phyloP scores from a whole-genome alignment of 2,797 vertebrate species.

The Cossypha niveicapilla region DNA sequence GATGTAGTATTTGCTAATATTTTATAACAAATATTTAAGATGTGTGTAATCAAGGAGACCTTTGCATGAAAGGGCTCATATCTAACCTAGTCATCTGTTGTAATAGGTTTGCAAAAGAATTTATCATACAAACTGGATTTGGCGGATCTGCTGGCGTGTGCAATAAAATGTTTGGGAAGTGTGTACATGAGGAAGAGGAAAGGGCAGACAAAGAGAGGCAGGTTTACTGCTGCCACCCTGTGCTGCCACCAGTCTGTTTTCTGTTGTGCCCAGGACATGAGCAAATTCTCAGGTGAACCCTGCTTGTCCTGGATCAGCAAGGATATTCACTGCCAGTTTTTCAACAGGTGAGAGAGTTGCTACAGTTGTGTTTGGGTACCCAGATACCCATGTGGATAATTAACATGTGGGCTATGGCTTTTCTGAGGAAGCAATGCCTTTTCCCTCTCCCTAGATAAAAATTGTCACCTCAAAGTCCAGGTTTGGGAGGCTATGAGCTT shows the following conservation, averaged over 20 bases:
- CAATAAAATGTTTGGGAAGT: neutral
- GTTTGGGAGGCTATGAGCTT: neutral
- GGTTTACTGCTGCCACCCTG: neutral
- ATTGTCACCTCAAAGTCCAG: neutral
- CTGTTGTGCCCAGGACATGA: fast-evolving
- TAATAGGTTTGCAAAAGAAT: neutral
- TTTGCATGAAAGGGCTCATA: neutral
- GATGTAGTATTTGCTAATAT: neutral
- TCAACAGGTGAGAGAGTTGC: neutral
- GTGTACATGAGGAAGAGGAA: neutral
- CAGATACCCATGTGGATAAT: neutral
- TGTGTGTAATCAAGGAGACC: neutral
- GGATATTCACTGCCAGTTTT: neutral
- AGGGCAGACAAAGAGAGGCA: neutral
- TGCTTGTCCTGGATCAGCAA: neutral
- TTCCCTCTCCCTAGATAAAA: neutral
- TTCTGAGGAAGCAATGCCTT: neutral
- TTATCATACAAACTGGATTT: neutral
- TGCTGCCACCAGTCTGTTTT: neutral
- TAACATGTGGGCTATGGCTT: neutral
- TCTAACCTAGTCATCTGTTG: neutral
- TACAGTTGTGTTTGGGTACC: neutral
- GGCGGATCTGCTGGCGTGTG: neutral
- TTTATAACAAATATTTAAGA: conserved; percentile 28
- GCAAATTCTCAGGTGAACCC: neutral